Evolutionary conservation across 2,797 vertebrate species (phyloP).

Genomic region (Nyctibius grandis): DNA sequence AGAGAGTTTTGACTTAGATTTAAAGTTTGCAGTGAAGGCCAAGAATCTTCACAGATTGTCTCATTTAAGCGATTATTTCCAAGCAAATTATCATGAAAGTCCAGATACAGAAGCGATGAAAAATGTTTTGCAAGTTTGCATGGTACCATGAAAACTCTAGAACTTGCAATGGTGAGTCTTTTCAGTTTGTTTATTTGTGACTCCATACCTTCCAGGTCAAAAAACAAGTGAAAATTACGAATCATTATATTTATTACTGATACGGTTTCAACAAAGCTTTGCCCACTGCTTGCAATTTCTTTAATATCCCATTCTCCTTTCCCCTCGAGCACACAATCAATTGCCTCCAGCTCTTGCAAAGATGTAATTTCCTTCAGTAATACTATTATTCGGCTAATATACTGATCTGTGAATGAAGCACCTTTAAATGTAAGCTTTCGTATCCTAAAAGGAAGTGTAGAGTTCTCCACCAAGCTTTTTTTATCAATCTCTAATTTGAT

Average conservation of each 20-base stretch:
- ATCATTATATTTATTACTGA: constrained; percentile 57
- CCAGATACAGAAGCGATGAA: constrained; percentile 72
- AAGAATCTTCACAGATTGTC: constrained; percentile 60
- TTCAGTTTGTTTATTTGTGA: constrained; percentile 38
- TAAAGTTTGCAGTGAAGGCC: constrained; percentile 70
- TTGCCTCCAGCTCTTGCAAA: constrained; percentile 41
- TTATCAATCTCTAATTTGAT: neutral
- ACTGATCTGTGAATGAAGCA: neutral
- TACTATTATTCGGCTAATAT: neutral
- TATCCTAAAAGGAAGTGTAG: neutral
- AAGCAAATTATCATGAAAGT: constrained; percentile 77
- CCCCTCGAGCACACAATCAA: constrained; percentile 63
- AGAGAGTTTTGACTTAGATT: constrained; percentile 78
- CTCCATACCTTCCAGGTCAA: constrained; percentile 35
- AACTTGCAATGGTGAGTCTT: constrained; percentile 63
- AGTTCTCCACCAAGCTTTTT: neutral
- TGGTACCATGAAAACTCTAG: constrained; percentile 77
- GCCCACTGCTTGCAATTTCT: neutral
- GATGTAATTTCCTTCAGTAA: neutral
- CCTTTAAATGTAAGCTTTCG: constrained; percentile 61
- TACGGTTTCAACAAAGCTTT: constrained; percentile 11
- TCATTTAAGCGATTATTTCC: constrained; percentile 61
- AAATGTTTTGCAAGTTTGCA: constrained; percentile 57
- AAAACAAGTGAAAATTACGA: constrained; percentile 66
- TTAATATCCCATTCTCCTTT: neutral